Conservation (phyloP, 2,113 vertebrate genomes). For the Oreochromis aureus region DNA sequence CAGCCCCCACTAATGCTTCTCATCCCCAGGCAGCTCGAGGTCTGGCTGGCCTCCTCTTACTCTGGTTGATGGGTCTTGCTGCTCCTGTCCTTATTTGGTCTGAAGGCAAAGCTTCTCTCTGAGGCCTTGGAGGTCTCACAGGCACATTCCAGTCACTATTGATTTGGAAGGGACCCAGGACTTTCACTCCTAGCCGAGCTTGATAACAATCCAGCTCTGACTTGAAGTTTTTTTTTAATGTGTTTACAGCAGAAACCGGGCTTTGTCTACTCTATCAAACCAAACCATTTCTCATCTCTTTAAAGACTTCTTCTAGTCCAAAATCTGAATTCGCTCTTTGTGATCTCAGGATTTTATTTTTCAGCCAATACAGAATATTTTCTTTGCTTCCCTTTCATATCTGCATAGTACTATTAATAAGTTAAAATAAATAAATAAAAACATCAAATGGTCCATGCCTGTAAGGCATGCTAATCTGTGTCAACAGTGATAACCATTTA, state of each 20-base stretch:
- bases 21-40: slow-evolving; percentile 12
- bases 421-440: neutral
- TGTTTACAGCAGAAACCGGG: neutral
- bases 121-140: slow-evolving; percentile 36
- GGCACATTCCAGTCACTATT: slow-evolving; percentile 59
- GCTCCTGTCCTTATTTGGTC: slow-evolving; percentile 71
- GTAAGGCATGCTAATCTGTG: neutral
- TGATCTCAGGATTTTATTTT: neutral
- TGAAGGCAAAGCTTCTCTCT: slow-evolving; percentile 49
- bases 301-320: neutral
- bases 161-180: slow-evolving; percentile 51
- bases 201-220: neutral
- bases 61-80: slow-evolving; percentile 34
- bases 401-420: neutral
- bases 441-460: neutral
- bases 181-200: neutral
- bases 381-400: neutral
- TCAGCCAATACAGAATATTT: neutral
- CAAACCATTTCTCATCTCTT: neutral
- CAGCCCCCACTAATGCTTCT: neutral
- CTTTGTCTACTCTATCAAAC: neutral
- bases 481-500: neutral
- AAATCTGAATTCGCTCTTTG: neutral
- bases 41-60: slow-evolving; percentile 16
- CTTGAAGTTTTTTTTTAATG: neutral